phyloP scores from a whole-genome alignment of 2,888 invertebrate species.

The Epistrophella euchroma region DNA sequence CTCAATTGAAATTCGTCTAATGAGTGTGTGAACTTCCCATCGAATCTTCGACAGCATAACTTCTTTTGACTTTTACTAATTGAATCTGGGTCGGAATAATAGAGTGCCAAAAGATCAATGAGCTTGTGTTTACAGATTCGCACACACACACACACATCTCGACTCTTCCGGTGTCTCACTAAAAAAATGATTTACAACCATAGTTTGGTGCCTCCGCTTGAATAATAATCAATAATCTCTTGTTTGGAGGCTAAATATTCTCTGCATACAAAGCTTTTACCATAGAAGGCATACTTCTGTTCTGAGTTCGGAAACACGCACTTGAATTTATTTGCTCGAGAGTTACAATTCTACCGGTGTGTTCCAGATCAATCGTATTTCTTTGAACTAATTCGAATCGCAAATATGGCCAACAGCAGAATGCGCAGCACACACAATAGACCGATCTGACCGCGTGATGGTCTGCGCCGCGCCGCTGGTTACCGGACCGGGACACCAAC shows the following conservation, averaged over 20 bases:
- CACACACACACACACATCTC: conserved; percentile 21
- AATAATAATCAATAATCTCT: conserved; percentile 64
- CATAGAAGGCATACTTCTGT: conserved; percentile 37
- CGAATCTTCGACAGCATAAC: background rate
- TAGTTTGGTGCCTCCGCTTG: conserved; percentile 13
- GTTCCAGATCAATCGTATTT: conserved; percentile 74
- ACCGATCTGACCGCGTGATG: background rate
- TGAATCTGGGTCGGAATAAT: conserved; percentile 60
- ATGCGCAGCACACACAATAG: conserved; percentile 33
- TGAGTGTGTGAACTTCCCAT: conserved; percentile 51
- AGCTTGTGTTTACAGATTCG: conserved; percentile 16
- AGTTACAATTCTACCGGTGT: conserved; percentile 50
- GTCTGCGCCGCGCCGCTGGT: background rate
- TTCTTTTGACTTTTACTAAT: conserved; percentile 44
- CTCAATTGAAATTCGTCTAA: conserved; percentile 35
- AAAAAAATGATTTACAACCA: conserved; percentile 43
- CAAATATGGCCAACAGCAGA: conserved; percentile 63
- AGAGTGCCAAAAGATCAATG: conserved; percentile 49
- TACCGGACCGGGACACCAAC: background rate
- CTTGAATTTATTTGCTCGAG: conserved; percentile 65
- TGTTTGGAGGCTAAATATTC: conserved; percentile 62
- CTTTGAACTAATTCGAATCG: conserved; percentile 75
- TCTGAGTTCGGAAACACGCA: conserved; percentile 51
- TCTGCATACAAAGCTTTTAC: conserved; percentile 22
- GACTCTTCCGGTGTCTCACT: conserved; percentile 68